phyloP scores from a whole-genome alignment of 1,140 invertebrate species.

The Magallana angulata region DNA sequence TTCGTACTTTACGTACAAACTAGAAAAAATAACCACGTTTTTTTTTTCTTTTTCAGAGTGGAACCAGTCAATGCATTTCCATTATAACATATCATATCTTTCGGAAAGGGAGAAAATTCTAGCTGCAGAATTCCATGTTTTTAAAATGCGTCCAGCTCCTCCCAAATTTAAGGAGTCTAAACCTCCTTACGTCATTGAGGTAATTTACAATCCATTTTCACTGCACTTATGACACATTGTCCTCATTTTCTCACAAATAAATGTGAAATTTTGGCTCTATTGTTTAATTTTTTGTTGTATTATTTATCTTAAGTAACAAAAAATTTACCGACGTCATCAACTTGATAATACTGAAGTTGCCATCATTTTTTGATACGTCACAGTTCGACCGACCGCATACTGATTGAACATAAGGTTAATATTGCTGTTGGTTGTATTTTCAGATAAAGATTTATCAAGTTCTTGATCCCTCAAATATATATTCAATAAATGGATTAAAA shows the following conservation, averaged over 20 bases:
- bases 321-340: neutral
- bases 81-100: constrained; percentile 82
- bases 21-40: neutral
- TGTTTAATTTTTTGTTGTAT: neutral
- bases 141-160: constrained; percentile 79
- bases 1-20: neutral
- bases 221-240: no score
- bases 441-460: constrained; percentile 83
- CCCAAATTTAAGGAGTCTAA: constrained; percentile 55
- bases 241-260: neutral
- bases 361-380: constrained; percentile 1
- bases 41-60: constrained; percentile 68
- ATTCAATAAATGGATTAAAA: constrained; percentile 79
- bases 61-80: constrained; percentile 73
- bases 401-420: constrained; percentile 22
- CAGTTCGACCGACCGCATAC: neutral
- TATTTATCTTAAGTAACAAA: neutral
- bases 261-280: neutral
- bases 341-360: neutral
- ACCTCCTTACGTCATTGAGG: constrained; percentile 73
- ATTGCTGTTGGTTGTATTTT: constrained; percentile 50
- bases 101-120: constrained; percentile 81
- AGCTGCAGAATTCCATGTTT: constrained; percentile 84
- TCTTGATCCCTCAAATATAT: constrained; percentile 77
- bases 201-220: constrained; percentile 50